A percentile compares a stretch with the other conserved stretches of the same genome.
Conservation (phyloP, 2,888 invertebrate genomes). For the Litoditis marina region DNA sequence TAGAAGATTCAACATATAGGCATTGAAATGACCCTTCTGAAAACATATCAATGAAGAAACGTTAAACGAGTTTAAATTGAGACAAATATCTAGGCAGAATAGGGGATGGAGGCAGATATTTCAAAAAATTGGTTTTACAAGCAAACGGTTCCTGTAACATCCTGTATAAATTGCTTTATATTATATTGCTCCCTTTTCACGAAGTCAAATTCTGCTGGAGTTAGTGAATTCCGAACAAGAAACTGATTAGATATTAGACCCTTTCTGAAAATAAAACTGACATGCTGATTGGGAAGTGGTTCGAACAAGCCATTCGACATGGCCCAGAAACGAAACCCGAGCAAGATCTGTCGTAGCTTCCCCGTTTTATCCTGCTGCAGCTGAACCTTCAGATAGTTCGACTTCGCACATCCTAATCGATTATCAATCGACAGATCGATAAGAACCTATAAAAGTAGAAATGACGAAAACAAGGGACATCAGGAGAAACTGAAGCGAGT, state of each 20-base stretch:
- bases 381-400: slow-evolving; percentile 16
- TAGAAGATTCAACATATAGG: slow-evolving; percentile 26
- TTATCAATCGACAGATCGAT: slow-evolving; percentile 29
- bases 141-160: too few relatives aligned
- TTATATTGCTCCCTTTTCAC: too few relatives aligned
- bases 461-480: too few relatives aligned
- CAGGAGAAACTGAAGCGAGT: too few relatives aligned
- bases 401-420: slow-evolving; percentile 22
- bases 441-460: slow-evolving; percentile 8
- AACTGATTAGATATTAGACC: too few relatives aligned
- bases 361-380: slow-evolving; percentile 11
- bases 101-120: not conserved
- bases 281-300: slow-evolving; percentile 11
- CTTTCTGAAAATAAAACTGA: not conserved
- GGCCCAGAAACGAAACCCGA: slow-evolving; percentile 21
- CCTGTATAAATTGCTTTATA: too few relatives aligned
- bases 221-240: too few relatives aligned
- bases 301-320: slow-evolving; percentile 18
- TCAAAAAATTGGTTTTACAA: not conserved
- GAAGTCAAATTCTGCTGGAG: too few relatives aligned
- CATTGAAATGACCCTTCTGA: slow-evolving; percentile 28
- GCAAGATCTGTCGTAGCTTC: slow-evolving; percentile 11
- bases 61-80: not conserved
- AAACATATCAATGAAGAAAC: not conserved
- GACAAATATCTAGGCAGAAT: not conserved